A percentile compares a stretch with the other conserved stretches of the same genome.
phyloP scores from a whole-genome alignment of 2,113 vertebrate species.

The Eurystomus gularis region DNA sequence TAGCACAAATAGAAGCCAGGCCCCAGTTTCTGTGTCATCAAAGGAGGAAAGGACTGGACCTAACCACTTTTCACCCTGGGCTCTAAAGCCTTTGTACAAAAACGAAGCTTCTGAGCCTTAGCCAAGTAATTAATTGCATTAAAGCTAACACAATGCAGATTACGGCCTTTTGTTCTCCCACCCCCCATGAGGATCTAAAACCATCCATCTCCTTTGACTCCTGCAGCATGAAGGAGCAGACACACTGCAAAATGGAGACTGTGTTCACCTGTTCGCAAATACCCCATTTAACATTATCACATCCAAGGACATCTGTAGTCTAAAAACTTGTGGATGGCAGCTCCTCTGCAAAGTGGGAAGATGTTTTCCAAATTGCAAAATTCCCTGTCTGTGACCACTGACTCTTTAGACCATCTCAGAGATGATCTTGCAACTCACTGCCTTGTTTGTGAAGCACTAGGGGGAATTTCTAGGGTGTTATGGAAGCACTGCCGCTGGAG shows the following conservation, averaged over 20 bases:
- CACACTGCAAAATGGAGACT: background rate
- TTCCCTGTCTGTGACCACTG: accelerated
- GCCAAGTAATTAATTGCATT: background rate
- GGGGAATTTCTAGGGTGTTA: background rate
- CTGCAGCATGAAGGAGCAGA: background rate
- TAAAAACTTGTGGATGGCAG: background rate
- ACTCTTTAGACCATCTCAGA: background rate
- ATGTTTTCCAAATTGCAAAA: background rate
- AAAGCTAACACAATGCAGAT: background rate
- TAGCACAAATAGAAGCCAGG: background rate
- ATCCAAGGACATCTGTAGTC: background rate
- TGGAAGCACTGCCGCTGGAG: accelerated
- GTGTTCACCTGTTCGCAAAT: background rate
- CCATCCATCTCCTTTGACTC: background rate
- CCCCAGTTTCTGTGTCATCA: background rate
- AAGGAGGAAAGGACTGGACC: background rate
- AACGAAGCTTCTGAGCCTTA: background rate
- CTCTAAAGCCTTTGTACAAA: background rate
- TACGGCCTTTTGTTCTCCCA: background rate
- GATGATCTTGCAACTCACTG: background rate
- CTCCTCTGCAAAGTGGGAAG: background rate
- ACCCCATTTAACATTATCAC: accelerated
- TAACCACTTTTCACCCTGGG: background rate
- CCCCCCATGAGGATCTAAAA: background rate
- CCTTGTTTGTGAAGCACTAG: background rate